Percentiles rank a stretch among this genome's conserved stretches.
phyloP scores from a whole-genome alignment of 2,797 vertebrate species.

The Clarias platycephalus region DNA sequence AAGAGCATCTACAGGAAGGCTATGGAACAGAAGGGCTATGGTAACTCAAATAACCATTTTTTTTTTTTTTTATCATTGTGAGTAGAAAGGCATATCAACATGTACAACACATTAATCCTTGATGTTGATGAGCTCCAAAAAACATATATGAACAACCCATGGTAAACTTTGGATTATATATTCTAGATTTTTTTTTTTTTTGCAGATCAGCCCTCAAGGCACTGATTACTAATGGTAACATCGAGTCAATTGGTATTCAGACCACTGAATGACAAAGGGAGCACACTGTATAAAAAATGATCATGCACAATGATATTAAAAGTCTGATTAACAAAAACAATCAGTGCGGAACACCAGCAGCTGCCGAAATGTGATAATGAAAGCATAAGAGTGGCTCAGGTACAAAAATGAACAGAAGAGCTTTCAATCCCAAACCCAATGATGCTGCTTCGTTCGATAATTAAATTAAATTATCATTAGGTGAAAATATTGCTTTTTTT shows the following conservation, averaged over 20 bases:
- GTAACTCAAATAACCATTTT: background rate
- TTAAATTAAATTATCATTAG: conserved; percentile 10
- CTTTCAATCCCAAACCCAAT: conserved; percentile 13
- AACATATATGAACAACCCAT: background rate
- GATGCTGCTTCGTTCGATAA: conserved; percentile 16
- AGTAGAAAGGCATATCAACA: background rate
- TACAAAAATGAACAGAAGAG: conserved; percentile 7
- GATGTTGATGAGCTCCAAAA: background rate
- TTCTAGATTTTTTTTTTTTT: background rate
- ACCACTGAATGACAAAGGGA: conserved; percentile 37
- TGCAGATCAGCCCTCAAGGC: conserved; percentile 31
- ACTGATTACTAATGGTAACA: conserved; percentile 49
- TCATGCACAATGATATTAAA: conserved; percentile 32
- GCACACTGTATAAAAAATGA: conserved; percentile 32
- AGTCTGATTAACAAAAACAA: conserved; percentile 37
- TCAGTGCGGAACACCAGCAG: background rate
- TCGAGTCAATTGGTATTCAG: conserved; percentile 31
- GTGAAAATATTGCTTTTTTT: conserved; percentile 4
- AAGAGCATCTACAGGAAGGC: background rate
- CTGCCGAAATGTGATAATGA: background rate
- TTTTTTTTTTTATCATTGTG: background rate
- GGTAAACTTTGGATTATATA: too few species aligned
- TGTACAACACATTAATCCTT: background rate
- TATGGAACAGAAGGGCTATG: background rate
- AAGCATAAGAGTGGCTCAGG: conserved; percentile 16